Percentiles rank a stretch among this genome's conserved stretches.
Conservation (phyloP, 2,113 vertebrate species). For the Ia io region DNA sequence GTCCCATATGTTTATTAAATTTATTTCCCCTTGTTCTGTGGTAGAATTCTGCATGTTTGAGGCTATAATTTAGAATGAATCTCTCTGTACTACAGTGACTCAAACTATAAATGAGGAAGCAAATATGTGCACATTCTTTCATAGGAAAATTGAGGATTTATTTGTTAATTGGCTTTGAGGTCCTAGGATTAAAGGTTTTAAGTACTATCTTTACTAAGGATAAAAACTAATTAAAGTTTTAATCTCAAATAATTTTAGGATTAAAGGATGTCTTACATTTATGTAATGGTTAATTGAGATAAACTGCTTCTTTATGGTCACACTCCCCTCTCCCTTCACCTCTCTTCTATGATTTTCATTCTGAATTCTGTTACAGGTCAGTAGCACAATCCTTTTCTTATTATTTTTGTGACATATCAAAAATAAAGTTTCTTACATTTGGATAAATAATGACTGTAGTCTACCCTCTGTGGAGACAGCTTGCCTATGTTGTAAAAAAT, state of each 20-base stretch:
- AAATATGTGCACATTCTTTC: slow-evolving; percentile 22
- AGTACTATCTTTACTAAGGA: slow-evolving; percentile 64
- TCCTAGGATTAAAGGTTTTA: slow-evolving; percentile 71
- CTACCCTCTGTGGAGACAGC: not conserved
- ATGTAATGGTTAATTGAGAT: slow-evolving; percentile 37
- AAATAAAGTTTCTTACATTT: not conserved
- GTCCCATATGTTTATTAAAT: not conserved
- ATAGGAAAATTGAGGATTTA: slow-evolving; percentile 60
- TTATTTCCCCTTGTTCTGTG: not conserved
- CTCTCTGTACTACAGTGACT: not conserved
- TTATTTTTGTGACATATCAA: not conserved
- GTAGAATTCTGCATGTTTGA: not conserved
- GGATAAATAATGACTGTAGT: not conserved
- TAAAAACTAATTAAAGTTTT: slow-evolving; percentile 75
- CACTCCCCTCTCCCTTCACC: not conserved
- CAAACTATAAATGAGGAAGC: not conserved
- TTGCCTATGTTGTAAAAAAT: not conserved
- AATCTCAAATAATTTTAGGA: slow-evolving; percentile 64
- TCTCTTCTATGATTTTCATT: not conserved
- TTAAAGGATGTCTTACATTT: slow-evolving; percentile 55
- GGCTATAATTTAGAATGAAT: not conserved
- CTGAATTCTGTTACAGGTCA: not conserved
- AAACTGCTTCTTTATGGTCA: not conserved
- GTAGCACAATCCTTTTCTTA: not conserved
- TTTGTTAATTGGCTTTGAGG: slow-evolving; percentile 67